phyloP scores from a whole-genome alignment of 1,140 invertebrate genomes.

The Pseudobourletiella spinata region DNA sequence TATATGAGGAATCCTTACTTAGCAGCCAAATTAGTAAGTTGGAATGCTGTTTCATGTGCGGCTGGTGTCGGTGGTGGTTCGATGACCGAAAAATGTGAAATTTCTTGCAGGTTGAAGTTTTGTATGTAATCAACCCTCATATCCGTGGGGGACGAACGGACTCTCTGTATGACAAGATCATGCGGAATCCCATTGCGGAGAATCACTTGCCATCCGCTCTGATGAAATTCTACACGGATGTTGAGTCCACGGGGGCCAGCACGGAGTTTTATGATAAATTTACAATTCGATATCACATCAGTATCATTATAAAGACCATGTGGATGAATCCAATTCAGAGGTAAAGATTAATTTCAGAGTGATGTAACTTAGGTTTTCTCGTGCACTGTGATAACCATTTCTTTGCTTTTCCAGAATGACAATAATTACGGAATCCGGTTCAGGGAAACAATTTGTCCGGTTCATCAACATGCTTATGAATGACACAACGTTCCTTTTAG shows the following conservation, averaged over 20 bases:
- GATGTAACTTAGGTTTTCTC: conserved; percentile 8
- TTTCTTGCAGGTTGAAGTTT: conserved; percentile 60
- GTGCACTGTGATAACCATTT: too few species aligned
- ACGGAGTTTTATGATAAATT: conserved; percentile 99
- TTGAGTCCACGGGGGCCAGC: conserved; percentile 85
- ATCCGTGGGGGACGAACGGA: conserved; percentile 57
- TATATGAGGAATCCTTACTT: conserved; percentile 93
- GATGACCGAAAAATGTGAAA: too few species aligned
- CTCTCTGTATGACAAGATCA: conserved; percentile 54
- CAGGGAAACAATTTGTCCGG: conserved; percentile 88
- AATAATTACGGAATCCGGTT: conserved; percentile 41
- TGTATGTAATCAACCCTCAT: conserved; percentile 82
- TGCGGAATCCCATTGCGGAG: conserved; percentile 78
- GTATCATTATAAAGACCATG: conserved; percentile 86
- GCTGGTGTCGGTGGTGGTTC: too few species aligned
- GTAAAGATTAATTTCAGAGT: conserved; percentile 26
- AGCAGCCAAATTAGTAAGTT: conserved; percentile 67
- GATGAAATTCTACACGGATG: conserved; percentile 98
- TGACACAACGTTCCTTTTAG: conserved; percentile 93
- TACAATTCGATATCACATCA: conserved; percentile 94
- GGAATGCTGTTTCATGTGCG: too few species aligned
- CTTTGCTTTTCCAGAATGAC: conserved; percentile 23
- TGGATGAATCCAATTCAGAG: conserved; percentile 61
- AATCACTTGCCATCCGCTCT: conserved; percentile 71
- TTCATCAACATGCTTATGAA: conserved; percentile 99